Evolutionary conservation across 2,888 invertebrate species (phyloP), one percentile per base, ranked within the genome.

Genomic region (Papilio gigon): DNA sequence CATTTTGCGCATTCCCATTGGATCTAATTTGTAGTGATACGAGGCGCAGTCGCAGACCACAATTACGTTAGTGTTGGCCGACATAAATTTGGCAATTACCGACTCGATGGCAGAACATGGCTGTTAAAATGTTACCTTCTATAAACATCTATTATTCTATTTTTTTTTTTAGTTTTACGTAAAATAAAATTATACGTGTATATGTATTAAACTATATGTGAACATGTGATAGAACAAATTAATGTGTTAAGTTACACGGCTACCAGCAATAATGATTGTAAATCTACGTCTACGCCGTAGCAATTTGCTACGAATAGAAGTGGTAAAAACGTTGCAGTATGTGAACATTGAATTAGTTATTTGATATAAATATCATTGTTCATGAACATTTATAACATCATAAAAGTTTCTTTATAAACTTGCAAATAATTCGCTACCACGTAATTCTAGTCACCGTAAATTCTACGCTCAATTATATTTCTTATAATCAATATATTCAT

Each of bases 51-150:
- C 80, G 77, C 79, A 79, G 80, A 76, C 90, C 91, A 83, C 90
- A 90, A 90, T 89, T 87, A 84, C 85, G 86, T 90, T 90, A 88
- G 85, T 84, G 84, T 82, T 79, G 89, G 88, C 84, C 78, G 87
- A 85, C 83, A 89, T 91, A 90, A 90, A 91, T 91, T 90, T 86
- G 87, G 84, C 88, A 91, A 91, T 91, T 90, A 91, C 89, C 81
- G 78, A 71, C 83, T 79, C 80, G 81, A 87, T 88, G 83, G 85
- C 81, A 85, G 85, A 84, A 83, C 80, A 81, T 77, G 76, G 66
- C 73, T 71, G 72, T 70, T 89, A 90, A 87, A 82, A 89, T 88
- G 87, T 68, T 73, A 81, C 77, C 72, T 65, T 22, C 14, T 50
- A 9, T 12, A 33, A 27, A 35, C 30, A 53, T 17, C n/a, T 59